Evolutionary conservation across 1,140 invertebrate genomes (phyloP), one percentile per base, ranked within the genome.

Genomic region (Pectinophora gossypiella): DNA sequence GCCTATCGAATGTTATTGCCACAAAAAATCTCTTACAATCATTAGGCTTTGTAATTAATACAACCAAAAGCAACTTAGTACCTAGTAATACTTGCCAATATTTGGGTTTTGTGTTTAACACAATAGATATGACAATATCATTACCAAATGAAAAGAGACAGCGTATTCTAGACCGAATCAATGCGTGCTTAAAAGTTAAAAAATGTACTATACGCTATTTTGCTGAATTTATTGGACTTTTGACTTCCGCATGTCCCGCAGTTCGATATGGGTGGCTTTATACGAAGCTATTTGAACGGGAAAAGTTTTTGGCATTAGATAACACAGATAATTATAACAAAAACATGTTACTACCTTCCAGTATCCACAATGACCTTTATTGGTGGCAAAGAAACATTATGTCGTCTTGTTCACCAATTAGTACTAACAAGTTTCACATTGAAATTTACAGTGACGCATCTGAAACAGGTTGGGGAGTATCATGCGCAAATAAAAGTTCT

Each of bases 41-140:
- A 6, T 19, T 56, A 40, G 48, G 42, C 0, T 56, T 56, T 21
- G 12, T 51, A 16, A 51, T 56, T 47, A 56, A 56, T 42, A n/a
- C 10, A 9, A 44, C 40, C 15, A 56, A 51, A 51, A 56, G 44
- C 47, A 15, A 15, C 1, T 38, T 51, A 6, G 50, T 47, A 19
- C 48, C 48, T 19, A 48, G 9, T 40, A 44, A 19, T 12, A 1
- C 9, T 9, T 40, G 35, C 22, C 51, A 56, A 51, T 56, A 50
- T 46, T 40, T 56, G 20, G 54, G 54, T 6, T 49, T 56, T 40
- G 35, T 50, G 15, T 50, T 56, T 19, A 38, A 56, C 40, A 45
- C 47, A 1, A 20, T 5, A 3, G 15, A 56, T n/a, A 56, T 51
- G 48, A 51, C 36, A 3, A 13, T 47, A 4, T 22, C 19, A 6